Evolutionary conservation across 2,888 invertebrate genomes (phyloP), one percentile per base, ranked within the genome.

Genomic region (Podotricha telesiphe): DNA sequence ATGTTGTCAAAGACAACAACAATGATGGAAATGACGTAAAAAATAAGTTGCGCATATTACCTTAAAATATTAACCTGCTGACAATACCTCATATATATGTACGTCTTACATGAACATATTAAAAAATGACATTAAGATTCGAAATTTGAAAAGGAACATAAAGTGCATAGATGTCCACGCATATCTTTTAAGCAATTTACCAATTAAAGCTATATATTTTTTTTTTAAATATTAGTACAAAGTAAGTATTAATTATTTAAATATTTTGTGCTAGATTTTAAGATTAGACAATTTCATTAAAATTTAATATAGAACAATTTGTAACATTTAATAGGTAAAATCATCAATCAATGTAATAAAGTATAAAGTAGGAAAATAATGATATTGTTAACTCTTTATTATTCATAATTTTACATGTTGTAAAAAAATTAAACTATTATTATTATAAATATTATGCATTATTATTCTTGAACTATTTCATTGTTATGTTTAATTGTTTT

Each of bases 201-300:
- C 17, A 34, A 17, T 13, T 34, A 17, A 17, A 34, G 17, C 34
- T 11, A 55, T 5, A 13, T 0, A 34, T 37, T 55, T 55, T 34
- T 20, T 13, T n/a, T 22, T 15, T 0, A 22, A n/a, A 45, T 22
- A 45, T 59, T 22, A n/a, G 45, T 37, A 55, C 55, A 55, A 55
- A 17, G 11, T 55, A 37, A 28, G 28, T 4, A 17, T 28, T 53
- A 22, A n/a, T 59, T 45, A 11, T 10, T 22, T 45, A 13, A 3
- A n/a, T 28, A 22, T 59, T n/a, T 45, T 59, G 8, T 59, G 58
- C 58, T 59, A 59, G 59, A 28, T 45, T 45, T 45, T 59, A 45
- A 42, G 22, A 22, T 45, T 42, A 59, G 22, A 45, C n/a, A n/a
- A 45, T 22, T 28, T 22, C n/a, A n/a, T 17, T 28, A 45, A 59